Evolutionary conservation across 2,113 vertebrate genomes (phyloP), one percentile per base, ranked within the genome.

Genomic region (Pluvianellus socialis): DNA sequence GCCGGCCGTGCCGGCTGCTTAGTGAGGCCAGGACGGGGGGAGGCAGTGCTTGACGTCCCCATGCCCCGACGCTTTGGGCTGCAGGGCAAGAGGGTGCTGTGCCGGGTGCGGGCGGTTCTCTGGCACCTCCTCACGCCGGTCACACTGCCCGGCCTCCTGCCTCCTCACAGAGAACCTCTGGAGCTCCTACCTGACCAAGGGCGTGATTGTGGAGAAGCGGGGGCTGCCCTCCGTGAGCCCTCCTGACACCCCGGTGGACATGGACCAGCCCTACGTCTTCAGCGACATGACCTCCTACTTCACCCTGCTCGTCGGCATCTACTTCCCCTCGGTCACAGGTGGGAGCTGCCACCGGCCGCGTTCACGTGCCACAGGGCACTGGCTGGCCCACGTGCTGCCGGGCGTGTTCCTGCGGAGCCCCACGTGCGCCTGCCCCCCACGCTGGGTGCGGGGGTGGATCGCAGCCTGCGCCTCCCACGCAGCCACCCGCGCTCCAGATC

Each of bases 291-390:
- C 99, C 88, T 99, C 99, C 74, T 99, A 99, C 97, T 99, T 99
- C 94, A 99, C 99, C 2, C 97, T 99, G 94, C 98, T 99, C 65
- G 99, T 99, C 5, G 99, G 99, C 96, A 99, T 99, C 98, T 99
- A 99, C 98, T 99, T 99, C 97, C 99, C 99, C 17, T 99, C 99
- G 0, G 99, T 99, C 88, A 99, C 99, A 98, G 99, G 99, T 99
- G 87, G 98, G 94, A 24, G 77, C 7, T 3, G 3, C 40, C 1
- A 7, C 42, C 6, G 8, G 81, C 30, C 40, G 4, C 5, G 21
- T 61, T 71, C 5, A 8, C 2, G 10, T 17, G 81, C 49, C 1
- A 8, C 7, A 11, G 35, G 76, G 32, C 62, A 13, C 33, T 3
- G 15, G 12, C 23, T 8, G 26, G n/a, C 12, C 3, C 85, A 8